Evolutionary conservation across 1,140 invertebrate genomes (phyloP).

Genomic region (Drusus annulatus): DNA sequence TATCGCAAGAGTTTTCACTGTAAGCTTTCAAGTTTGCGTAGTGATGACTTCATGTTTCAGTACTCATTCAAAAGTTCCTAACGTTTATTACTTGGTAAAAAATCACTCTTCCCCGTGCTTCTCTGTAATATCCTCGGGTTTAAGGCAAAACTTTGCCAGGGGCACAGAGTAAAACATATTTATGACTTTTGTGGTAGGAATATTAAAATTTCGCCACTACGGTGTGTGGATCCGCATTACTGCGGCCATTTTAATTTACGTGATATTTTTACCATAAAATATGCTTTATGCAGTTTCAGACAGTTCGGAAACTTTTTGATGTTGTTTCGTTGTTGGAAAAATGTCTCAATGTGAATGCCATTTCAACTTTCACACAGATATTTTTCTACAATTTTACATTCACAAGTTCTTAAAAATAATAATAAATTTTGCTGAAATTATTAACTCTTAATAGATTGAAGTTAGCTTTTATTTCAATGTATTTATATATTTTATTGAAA

Average conservation of each 20-base stretch:
- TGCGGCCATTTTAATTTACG: slow-evolving; percentile 40
- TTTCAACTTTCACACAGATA: background rate
- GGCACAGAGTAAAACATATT: slow-evolving; percentile 55
- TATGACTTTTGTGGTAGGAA: slow-evolving; percentile 56
- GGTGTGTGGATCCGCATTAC: slow-evolving; percentile 20
- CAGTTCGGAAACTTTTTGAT: slow-evolving; percentile 24
- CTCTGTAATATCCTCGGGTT: slow-evolving; percentile 5
- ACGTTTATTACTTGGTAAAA: slow-evolving; percentile 28
- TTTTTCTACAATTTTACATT: too few species aligned
- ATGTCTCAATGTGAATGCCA: background rate
- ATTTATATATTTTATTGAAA: too few species aligned
- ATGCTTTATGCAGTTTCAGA: slow-evolving; percentile 19
- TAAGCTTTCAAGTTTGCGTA: too few species aligned
- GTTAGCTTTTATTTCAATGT: too few species aligned
- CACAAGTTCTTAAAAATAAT: too few species aligned
- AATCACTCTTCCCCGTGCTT: slow-evolving; percentile 3
- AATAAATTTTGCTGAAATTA: too few species aligned
- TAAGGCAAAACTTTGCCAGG: slow-evolving; percentile 40
- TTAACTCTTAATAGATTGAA: too few species aligned
- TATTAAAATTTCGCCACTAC: slow-evolving; percentile 56
- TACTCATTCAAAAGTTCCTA: slow-evolving; percentile 6
- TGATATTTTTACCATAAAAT: slow-evolving; percentile 37
- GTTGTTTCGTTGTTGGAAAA: slow-evolving; percentile 3
- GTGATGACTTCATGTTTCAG: background rate
- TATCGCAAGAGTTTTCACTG: too few species aligned